Percentiles rank a stretch among this genome's conserved stretches.
These are phyloP conservation scores for Phengaris arion DNA, from an alignment of 2,888 invertebrate species.

Conservation along the genomic window DNA sequence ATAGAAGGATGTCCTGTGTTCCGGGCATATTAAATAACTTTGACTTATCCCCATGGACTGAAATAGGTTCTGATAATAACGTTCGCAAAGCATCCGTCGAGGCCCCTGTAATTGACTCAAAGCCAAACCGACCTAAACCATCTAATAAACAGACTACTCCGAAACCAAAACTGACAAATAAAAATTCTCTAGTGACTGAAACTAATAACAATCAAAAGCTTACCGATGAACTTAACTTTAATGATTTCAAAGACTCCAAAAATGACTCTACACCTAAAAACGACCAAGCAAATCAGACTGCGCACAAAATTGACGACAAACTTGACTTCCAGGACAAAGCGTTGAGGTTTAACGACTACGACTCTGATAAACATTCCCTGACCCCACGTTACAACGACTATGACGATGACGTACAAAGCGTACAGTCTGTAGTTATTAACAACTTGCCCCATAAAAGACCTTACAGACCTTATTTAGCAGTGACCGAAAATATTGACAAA, in stretches of 20 bases:
- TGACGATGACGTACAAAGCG: constrained; percentile 60
- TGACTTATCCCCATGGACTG: constrained; percentile 82
- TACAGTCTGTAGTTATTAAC: constrained; percentile 67
- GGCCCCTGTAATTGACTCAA: constrained; percentile 32
- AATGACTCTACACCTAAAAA: constrained; percentile 42
- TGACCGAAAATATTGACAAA: constrained; percentile 73
- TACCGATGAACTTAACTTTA: constrained; percentile 39
- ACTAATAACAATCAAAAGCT: constrained; percentile 35
- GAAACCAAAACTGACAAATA: constrained; percentile 38
- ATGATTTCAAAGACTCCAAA: constrained; percentile 40
- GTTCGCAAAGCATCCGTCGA: constrained; percentile 58
- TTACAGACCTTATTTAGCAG: constrained; percentile 65
- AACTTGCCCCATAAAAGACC: constrained; percentile 66
- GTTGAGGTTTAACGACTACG: constrained; percentile 59
- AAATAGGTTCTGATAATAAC: constrained; percentile 67
- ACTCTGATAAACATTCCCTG: constrained; percentile 51
- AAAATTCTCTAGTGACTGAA: not conserved
- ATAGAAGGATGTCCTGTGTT: constrained; percentile 79
- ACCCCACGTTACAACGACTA: constrained; percentile 55
- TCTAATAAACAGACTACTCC: constrained; percentile 42
- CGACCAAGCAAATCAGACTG: constrained; percentile 46
- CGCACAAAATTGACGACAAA: constrained; percentile 78
- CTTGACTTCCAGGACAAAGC: constrained; percentile 78
- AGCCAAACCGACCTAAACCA: constrained; percentile 33
- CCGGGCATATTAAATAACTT: constrained; percentile 77